These are phyloP conservation scores for Eupithecia pulchellata DNA, from an alignment of 2,888 invertebrate species.

Conservation along the genomic window DNA sequence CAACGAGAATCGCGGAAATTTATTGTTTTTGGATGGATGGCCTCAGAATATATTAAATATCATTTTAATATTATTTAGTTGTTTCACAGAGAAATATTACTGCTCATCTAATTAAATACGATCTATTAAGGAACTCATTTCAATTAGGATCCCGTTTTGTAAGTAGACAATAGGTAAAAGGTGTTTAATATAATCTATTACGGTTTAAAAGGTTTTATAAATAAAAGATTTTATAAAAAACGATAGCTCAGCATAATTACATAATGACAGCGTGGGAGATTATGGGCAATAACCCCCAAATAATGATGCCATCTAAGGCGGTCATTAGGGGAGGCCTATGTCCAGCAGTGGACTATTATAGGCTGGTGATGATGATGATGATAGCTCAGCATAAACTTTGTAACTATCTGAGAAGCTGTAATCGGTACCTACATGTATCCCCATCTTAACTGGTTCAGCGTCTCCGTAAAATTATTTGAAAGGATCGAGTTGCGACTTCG, in stretches of 20 bases:
- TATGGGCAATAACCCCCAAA: too few species aligned
- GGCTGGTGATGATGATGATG: too few species aligned
- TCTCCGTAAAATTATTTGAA: conserved; percentile 36
- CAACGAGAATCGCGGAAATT: conserved; percentile 10
- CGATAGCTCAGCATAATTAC: too few species aligned
- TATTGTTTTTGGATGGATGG: conserved; percentile 14
- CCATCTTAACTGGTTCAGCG: conserved; percentile 27
- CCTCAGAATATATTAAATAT: not conserved
- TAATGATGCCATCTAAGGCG: too few species aligned
- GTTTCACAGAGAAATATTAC: not conserved
- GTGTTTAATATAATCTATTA: too few species aligned
- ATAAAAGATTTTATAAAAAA: not conserved
- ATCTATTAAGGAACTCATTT: not conserved
- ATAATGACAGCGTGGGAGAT: too few species aligned
- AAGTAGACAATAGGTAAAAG: not conserved
- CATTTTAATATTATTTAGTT: not conserved
- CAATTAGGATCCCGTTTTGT: not conserved
- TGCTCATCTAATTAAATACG: not conserved
- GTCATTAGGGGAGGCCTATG: too few species aligned
- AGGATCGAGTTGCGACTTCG: conserved; percentile 71
- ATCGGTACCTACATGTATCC: conserved; percentile 18
- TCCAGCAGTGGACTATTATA: too few species aligned
- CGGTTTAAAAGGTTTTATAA: not conserved
- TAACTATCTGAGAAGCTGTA: not conserved
- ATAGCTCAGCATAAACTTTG: too few species aligned